Conservation (phyloP, 2,113 vertebrate species). For the Scopus umbretta region DNA sequence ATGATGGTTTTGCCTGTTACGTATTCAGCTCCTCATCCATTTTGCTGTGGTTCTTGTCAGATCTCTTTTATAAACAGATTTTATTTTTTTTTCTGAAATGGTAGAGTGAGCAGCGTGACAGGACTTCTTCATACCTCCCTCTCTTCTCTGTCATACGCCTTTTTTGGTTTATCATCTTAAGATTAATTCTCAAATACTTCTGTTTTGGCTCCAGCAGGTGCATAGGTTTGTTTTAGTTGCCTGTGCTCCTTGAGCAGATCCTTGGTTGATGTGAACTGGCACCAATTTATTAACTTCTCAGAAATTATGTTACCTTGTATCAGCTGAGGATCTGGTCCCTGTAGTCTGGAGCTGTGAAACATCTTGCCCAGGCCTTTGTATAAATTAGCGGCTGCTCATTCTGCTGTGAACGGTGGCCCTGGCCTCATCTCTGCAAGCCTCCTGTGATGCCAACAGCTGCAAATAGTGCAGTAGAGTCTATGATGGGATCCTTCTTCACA, state of each 20-base stretch:
- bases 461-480: rapidly evolving
- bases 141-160: not conserved
- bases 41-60: slow-evolving; percentile 21
- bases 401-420: rapidly evolving
- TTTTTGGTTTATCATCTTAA: not conserved
- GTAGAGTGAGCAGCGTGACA: not conserved
- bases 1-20: slow-evolving; percentile 23
- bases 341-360: not conserved
- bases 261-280: not conserved
- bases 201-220: not conserved
- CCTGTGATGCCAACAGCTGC: not conserved
- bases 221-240: not conserved
- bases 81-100: not conserved
- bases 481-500: not conserved
- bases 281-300: not conserved
- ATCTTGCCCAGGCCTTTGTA: not conserved
- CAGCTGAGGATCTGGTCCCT: not conserved
- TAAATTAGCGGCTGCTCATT: not conserved
- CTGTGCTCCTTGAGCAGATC: not conserved
- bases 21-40: slow-evolving; percentile 7
- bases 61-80: not conserved
- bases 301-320: not conserved
- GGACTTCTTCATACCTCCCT: not conserved
- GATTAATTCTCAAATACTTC: not conserved
- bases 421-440: not conserved